Conservation (phyloP, 2,113 vertebrate species). For the Piaya cayana region DNA sequence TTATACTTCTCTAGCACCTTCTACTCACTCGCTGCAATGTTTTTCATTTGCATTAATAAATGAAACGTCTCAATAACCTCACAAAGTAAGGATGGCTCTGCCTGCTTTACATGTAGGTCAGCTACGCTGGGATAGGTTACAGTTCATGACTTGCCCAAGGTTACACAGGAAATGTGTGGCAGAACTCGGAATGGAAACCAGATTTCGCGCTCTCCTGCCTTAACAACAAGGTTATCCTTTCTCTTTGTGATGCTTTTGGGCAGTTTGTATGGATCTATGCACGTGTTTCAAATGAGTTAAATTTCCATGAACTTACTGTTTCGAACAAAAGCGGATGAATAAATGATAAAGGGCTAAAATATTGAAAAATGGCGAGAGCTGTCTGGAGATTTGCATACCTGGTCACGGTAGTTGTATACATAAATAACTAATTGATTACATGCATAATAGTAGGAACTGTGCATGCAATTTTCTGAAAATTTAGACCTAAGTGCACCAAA, state of each 20-base stretch:
- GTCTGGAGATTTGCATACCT: slow-evolving; percentile 46
- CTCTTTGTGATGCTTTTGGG: slow-evolving; percentile 49
- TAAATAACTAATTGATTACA: slow-evolving; percentile 47
- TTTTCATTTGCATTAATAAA: background rate
- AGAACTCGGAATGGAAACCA: slow-evolving; percentile 65
- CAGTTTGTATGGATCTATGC: background rate
- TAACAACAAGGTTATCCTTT: slow-evolving; percentile 62
- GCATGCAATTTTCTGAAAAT: slow-evolving; percentile 5
- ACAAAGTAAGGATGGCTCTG: background rate
- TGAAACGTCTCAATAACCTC: background rate
- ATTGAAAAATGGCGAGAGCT: background rate
- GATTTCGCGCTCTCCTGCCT: slow-evolving; percentile 62
- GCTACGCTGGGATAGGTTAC: slow-evolving; percentile 22
- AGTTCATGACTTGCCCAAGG: slow-evolving; percentile 68
- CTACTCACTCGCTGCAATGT: background rate
- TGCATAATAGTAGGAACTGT: background rate
- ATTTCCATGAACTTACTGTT: slow-evolving; percentile 52
- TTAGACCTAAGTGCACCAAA: background rate
- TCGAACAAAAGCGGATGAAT: background rate
- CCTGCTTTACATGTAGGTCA: slow-evolving; percentile 43
- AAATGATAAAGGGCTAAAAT: slow-evolving; percentile 12
- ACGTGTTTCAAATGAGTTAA: slow-evolving; percentile 62
- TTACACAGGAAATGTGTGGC: slow-evolving; percentile 68
- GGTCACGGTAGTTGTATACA: slow-evolving; percentile 21
- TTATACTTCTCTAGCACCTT: background rate